Base-by-base conservation (phyloP, 2,797 vertebrate genomes). In the Brachyrhaphis roseni region DNA sequence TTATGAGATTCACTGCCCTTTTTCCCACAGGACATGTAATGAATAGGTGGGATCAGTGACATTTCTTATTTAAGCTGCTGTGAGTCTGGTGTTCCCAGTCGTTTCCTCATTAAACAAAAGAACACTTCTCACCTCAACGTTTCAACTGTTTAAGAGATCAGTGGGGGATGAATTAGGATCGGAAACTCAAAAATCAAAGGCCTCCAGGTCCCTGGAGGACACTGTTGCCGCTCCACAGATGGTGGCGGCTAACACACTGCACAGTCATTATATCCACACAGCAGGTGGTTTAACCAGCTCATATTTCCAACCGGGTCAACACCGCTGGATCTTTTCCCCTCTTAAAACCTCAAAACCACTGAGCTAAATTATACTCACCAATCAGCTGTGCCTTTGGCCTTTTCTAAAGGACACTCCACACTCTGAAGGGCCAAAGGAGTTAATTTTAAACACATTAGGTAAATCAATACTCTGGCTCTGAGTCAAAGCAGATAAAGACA, bases 141-240 rank as follows among this genome's bases (percentile, higher is more conserved):
- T 55, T 74, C 57, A 46, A 46, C 36, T 78, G 49, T 75, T 88
- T 36, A 80, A 74, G 20, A 55, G 75, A 80, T 78, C 86, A 83
- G 77, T 4, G 36, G 83, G 86, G 87, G 78, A 81, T 36, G 55
- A 78, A 84, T 74, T 13, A 26, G 53, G 18, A 82, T 72, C 62
- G 77, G 87, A 90, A 92, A 84, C 0, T 28, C 39, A 81, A 80
- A 72, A 86, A 88, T 78, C 82, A 78, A 76, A 57, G 76, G 70
- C 41, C 43, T 59, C 1, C 0, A 26, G 68, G 72, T 80, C 86
- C 85, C 89, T 7, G 3, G 86, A 81, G 86, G 55, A 62, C 4
- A 3, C 5, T 46, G 73, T 31, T 7, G 45, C 41, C 53, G 74
- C 84, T 78, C 76, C 84, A 91, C 90, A 93, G 92, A 92, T 92